Percentiles rank a stretch among this genome's conserved stretches.
Conservation (phyloP, 2,113 vertebrate genomes). For the Leucosticte australis region DNA sequence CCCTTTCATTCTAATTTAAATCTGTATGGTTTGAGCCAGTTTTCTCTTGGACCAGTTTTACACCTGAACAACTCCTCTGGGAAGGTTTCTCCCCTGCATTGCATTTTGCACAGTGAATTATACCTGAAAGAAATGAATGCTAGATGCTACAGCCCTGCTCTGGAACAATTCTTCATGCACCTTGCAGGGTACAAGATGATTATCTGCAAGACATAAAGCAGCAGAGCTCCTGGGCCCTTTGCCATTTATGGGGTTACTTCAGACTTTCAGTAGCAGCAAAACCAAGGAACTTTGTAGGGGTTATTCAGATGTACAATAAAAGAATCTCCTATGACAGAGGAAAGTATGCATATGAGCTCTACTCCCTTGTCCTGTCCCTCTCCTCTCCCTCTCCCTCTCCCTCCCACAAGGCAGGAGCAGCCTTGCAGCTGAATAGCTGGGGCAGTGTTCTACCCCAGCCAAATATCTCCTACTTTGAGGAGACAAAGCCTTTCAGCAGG, state of each 20-base stretch:
- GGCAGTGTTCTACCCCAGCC: not conserved
- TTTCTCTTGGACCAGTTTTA: not conserved
- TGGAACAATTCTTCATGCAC: not conserved
- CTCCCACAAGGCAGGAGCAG: not conserved
- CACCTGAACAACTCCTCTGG: not conserved
- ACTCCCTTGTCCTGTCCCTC: rapidly evolving
- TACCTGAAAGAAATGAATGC: not conserved
- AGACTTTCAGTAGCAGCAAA: not conserved
- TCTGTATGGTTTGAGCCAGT: not conserved
- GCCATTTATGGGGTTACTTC: not conserved
- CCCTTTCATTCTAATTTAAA: conserved; percentile 22
- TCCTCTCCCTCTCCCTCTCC: not conserved
- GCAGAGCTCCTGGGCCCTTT: not conserved
- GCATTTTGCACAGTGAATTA: not conserved
- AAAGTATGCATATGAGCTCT: not conserved
- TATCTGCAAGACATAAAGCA: not conserved
- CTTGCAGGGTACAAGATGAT: not conserved
- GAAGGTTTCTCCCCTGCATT: not conserved
- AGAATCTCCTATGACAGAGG: not conserved
- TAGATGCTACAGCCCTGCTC: not conserved
- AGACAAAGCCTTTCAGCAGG: not conserved
- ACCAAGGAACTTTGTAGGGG: not conserved
- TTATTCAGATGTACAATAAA: not conserved
- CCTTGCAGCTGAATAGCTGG: not conserved
- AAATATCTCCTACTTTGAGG: not conserved